phyloP scores from a whole-genome alignment of 2,797 vertebrate genomes.

The Fratercula arctica region DNA sequence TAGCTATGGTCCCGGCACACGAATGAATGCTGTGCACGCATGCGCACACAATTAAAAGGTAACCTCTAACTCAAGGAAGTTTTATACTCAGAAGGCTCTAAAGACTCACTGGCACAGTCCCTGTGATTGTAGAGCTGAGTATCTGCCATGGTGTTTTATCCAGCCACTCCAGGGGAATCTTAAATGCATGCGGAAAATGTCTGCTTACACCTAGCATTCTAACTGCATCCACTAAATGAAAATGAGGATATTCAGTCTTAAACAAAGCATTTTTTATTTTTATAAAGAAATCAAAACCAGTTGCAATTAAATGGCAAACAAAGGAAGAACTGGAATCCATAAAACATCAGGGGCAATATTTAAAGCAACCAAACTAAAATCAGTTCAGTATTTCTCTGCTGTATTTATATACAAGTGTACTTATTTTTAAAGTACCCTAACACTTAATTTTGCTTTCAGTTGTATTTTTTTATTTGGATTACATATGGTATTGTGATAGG shows the following conservation, averaged over 20 bases:
- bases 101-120: background rate
- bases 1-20: background rate
- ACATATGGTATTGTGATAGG: conserved; percentile 67
- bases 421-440: conserved; percentile 52
- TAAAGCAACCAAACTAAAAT: conserved; percentile 56
- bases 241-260: conserved; percentile 32
- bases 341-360: conserved; percentile 61
- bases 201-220: conserved; percentile 21
- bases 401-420: conserved; percentile 58
- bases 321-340: conserved; percentile 67
- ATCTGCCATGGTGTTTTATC: conserved; percentile 35
- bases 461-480: conserved; percentile 70
- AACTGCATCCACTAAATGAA: conserved; percentile 17
- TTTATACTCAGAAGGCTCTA: background rate
- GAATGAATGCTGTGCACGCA: background rate
- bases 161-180: conserved; percentile 29
- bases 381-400: conserved; percentile 64
- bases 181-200: conserved; percentile 26
- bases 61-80: background rate
- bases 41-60: background rate
- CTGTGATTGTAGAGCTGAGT: background rate
- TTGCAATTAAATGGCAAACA: conserved; percentile 61
- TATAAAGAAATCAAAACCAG: conserved; percentile 61
- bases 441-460: conserved; percentile 65
- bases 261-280: conserved; percentile 40